Evolutionary conservation across 2,888 invertebrate genomes (phyloP).

Genomic region (Plebejus anna): DNA sequence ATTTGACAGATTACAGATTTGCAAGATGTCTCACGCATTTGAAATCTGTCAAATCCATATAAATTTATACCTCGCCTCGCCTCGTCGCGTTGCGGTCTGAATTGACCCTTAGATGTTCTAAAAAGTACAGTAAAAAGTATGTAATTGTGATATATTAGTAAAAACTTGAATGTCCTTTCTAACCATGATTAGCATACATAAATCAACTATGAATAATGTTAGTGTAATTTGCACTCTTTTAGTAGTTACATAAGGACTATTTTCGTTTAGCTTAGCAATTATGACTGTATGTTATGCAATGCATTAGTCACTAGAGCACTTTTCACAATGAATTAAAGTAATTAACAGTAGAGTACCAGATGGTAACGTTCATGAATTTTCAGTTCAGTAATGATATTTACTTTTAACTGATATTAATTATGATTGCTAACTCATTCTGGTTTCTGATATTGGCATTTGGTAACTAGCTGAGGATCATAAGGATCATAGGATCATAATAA

Average conservation of each 20-base stretch:
- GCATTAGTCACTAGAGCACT: conserved; percentile 17
- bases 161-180: not conserved
- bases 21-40: too few relatives aligned
- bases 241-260: not conserved
- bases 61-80: too few relatives aligned
- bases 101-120: not conserved
- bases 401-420: not conserved
- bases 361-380: not conserved
- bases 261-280: not conserved
- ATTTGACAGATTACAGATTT: too few relatives aligned
- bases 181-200: conserved; percentile 1
- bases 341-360: not conserved
- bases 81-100: too few relatives aligned
- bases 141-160: not conserved
- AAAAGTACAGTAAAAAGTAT: not conserved
- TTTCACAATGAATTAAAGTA: conserved; percentile 20
- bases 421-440: too few relatives aligned
- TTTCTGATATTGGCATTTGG: too few relatives aligned
- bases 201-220: conserved; percentile 20
- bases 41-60: too few relatives aligned
- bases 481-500: too few relatives aligned
- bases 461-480: too few relatives aligned
- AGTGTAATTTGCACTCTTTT: not conserved
- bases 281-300: conserved; percentile 23
- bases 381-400: not conserved